phyloP scores from a whole-genome alignment of 2,888 invertebrate species.

The Schizotus pectinicornis region DNA sequence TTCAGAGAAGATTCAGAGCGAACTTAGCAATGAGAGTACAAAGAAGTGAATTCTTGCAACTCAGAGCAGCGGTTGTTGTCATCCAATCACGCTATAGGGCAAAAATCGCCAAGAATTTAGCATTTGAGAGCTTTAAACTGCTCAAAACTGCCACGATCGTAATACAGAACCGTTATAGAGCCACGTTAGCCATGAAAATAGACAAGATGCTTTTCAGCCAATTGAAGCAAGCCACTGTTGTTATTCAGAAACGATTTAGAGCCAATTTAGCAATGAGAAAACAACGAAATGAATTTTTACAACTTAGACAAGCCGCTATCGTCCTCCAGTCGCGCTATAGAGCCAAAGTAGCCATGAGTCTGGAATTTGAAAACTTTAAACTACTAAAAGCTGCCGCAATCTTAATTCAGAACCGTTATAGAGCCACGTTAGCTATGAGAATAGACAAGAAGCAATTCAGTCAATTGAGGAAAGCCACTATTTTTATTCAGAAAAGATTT shows the following conservation, averaged over 20 bases:
- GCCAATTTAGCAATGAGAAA: constrained; percentile 43
- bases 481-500: constrained; percentile 51
- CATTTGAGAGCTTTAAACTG: constrained; percentile 54
- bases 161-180: constrained; percentile 52
- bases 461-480: constrained; percentile 47
- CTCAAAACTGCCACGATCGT: constrained; percentile 48
- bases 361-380: background rate
- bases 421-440: constrained; percentile 42
- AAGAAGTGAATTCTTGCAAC: constrained; percentile 49
- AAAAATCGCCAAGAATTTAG: constrained; percentile 53
- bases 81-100: constrained; percentile 64
- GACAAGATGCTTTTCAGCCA: constrained; percentile 1
- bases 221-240: constrained; percentile 37
- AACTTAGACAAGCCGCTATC: constrained; percentile 49
- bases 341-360: constrained; percentile 44
- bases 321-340: constrained; percentile 59
- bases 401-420: too few species aligned
- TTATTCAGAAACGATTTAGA: constrained; percentile 55
- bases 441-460: constrained; percentile 46
- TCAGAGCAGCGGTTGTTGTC: constrained; percentile 54
- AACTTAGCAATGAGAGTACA: constrained; percentile 48
- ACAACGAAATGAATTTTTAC: constrained; percentile 48
- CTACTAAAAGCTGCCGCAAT: background rate
- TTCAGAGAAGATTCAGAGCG: constrained; percentile 55
- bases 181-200: constrained; percentile 35